phyloP scores from a whole-genome alignment of 2,113 vertebrate genomes.

The Rhinolophus sinicus region DNA sequence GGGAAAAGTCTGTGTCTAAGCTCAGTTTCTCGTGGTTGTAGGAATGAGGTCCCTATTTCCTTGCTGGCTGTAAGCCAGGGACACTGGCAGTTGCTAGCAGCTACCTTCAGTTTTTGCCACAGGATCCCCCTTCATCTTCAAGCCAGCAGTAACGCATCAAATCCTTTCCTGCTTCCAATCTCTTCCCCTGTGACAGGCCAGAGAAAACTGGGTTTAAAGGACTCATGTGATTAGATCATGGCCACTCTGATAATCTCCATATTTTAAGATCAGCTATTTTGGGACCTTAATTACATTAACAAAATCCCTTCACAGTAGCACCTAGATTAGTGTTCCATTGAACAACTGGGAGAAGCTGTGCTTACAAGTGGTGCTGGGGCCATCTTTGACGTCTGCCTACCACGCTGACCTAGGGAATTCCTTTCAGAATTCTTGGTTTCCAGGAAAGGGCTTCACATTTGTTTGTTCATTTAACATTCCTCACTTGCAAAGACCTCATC shows the following conservation, averaged over 20 bases:
- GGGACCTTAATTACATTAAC: not conserved
- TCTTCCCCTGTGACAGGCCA: not conserved
- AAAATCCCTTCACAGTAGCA: not conserved
- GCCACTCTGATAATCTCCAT: not conserved
- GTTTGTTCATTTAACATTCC: not conserved
- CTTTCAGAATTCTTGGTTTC: not conserved
- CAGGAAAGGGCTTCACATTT: not conserved
- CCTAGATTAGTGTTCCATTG: not conserved
- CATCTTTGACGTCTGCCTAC: not conserved
- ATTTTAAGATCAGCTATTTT: not conserved
- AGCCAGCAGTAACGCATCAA: not conserved
- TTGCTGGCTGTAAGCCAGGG: not conserved
- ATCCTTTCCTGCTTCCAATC: not conserved
- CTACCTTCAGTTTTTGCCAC: not conserved
- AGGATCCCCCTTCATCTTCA: not conserved
- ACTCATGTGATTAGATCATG: not conserved
- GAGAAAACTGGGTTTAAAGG: not conserved
- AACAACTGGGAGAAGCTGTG: not conserved
- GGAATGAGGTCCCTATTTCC: not conserved
- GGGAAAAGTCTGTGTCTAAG: not conserved
- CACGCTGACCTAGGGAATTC: not conserved
- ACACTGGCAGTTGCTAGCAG: not conserved
- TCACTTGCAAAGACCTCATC: not conserved
- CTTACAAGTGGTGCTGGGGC: not conserved
- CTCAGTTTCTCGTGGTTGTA: not conserved